Conservation (phyloP, 2,113 vertebrate genomes). For the Sapayoa aenigma region DNA sequence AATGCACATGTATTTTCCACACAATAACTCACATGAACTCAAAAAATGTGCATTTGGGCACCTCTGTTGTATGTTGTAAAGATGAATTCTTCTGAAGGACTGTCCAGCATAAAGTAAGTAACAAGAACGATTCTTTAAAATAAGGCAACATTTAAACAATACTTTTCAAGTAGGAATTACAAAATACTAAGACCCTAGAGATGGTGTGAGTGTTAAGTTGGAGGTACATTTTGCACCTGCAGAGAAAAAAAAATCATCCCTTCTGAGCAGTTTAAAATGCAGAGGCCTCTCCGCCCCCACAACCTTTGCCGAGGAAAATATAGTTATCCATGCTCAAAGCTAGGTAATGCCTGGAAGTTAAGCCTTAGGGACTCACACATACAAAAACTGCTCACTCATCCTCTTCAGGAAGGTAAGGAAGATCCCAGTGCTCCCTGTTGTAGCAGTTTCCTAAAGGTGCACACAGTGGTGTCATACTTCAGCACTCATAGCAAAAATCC, state of each 20-base stretch:
- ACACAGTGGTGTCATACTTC: rapidly evolving
- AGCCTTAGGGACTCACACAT: not conserved
- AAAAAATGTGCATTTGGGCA: not conserved
- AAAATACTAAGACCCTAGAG: not conserved
- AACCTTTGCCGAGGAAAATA: not conserved
- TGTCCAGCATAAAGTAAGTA: not conserved
- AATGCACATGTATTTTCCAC: not conserved
- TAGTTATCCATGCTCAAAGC: not conserved
- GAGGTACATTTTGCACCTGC: not conserved
- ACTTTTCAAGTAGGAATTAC: not conserved
- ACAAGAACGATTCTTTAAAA: not conserved
- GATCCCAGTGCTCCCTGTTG: not conserved
- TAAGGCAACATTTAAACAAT: not conserved
- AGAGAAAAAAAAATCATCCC: not conserved
- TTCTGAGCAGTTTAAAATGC: not conserved
- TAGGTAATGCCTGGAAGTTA: not conserved
- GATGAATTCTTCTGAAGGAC: not conserved
- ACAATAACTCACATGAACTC: not conserved
- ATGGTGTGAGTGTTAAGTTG: not conserved
- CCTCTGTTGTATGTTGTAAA: not conserved
- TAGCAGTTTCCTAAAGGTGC: not conserved
- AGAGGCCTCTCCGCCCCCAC: rapidly evolving
- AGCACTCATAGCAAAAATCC: not conserved
- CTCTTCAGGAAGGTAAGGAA: not conserved
- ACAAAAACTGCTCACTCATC: not conserved